Conservation (phyloP, 2,888 invertebrate species). For the Callimorpha dominula region DNA sequence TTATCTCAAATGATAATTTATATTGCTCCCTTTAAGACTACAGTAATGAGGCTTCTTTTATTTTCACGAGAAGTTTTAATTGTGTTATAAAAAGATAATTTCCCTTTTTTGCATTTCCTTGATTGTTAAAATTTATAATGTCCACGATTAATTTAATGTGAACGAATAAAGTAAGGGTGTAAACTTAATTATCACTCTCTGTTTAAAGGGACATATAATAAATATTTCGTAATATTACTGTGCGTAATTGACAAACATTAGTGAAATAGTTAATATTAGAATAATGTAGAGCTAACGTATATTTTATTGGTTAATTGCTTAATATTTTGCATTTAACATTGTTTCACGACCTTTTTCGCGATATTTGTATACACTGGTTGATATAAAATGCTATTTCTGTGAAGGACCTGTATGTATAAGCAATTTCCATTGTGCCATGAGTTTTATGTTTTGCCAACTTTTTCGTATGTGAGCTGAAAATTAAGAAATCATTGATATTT, state of each 20-base stretch:
- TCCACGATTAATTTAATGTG: slow-evolving; percentile 50
- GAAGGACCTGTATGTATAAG: no score
- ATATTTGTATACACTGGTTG: no score
- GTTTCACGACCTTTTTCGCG: no score
- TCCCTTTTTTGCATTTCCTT: slow-evolving; percentile 35
- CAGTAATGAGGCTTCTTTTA: slow-evolving; percentile 50
- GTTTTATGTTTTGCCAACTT: no score
- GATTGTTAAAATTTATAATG: slow-evolving; percentile 47
- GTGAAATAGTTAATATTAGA: no score
- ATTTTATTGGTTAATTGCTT: no score
- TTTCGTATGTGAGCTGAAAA: no score
- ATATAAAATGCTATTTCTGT: no score
- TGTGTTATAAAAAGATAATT: slow-evolving; percentile 57
- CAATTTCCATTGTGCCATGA: no score
- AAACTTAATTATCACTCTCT: slow-evolving; percentile 48
- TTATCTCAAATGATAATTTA: slow-evolving; percentile 25
- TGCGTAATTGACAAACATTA: not conserved
- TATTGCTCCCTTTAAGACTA: slow-evolving; percentile 30
- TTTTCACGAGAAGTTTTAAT: slow-evolving; percentile 56
- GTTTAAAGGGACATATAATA: slow-evolving; percentile 20
- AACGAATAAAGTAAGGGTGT: slow-evolving; percentile 39
- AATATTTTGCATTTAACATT: no score
- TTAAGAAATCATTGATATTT: no score
- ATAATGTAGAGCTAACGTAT: no score
- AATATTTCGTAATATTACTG: not conserved